Conservation (phyloP, 2,888 invertebrate species). For the Conistra vaccinii region DNA sequence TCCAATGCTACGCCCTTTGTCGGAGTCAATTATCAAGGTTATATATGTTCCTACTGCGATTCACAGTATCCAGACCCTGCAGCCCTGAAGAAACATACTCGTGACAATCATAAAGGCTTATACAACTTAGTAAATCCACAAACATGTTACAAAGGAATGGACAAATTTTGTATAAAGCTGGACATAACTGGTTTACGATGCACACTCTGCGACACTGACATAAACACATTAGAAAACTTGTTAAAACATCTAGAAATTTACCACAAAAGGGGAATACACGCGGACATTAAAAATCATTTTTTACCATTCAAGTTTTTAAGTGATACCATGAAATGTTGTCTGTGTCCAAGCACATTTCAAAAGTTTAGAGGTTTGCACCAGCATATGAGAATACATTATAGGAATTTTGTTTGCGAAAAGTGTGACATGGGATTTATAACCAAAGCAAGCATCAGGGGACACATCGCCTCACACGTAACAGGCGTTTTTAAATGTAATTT, state of each 20-base stretch:
- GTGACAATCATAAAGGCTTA: conserved; percentile 58
- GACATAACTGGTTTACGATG: conserved; percentile 40
- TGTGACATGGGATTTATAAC: conserved; percentile 29
- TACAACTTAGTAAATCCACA: conserved; percentile 3
- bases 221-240: conserved; percentile 43
- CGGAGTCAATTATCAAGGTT: conserved; percentile 67
- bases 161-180: conserved; percentile 9
- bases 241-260: conserved; percentile 44
- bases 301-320: conserved; percentile 70
- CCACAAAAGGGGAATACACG: conserved; percentile 70
- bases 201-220: conserved; percentile 19
- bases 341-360: conserved; percentile 16
- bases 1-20: conserved; percentile 74
- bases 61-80: conserved; percentile 63
- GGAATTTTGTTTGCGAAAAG: conserved; percentile 21
- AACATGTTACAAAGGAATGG: background rate
- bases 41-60: conserved; percentile 71
- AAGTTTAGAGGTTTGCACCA: background rate
- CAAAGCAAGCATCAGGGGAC: background rate
- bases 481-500: conserved; percentile 47
- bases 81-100: conserved; percentile 71
- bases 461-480: background rate
- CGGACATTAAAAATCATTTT: conserved; percentile 73
- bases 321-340: conserved; percentile 10
- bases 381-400: conserved; percentile 33